These are phyloP conservation scores for Nesogale talazaci DNA, from an alignment of 2,113 vertebrate genomes.

Conservation along the genomic window DNA sequence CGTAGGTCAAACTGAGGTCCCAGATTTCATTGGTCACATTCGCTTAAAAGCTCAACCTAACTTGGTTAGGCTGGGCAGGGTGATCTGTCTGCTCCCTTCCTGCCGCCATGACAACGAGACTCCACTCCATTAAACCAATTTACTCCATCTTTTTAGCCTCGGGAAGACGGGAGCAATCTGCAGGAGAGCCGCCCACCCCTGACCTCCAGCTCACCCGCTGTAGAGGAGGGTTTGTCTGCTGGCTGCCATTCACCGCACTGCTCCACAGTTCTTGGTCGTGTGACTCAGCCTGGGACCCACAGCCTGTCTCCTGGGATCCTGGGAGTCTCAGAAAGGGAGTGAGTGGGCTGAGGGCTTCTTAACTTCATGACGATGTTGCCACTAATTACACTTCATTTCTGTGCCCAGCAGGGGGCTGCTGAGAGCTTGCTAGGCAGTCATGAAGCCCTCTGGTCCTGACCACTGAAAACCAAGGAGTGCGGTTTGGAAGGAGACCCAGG, in stretches of 20 bases:
- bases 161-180: neutral
- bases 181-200: conserved; percentile 18
- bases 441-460: neutral
- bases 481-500: neutral
- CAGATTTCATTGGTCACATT: neutral
- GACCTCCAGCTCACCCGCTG: conserved; percentile 6
- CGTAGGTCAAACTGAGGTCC: neutral
- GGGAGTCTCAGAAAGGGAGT: neutral
- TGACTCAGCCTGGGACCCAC: neutral
- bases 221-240: neutral
- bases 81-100: neutral
- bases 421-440: neutral
- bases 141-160: conserved; percentile 40
- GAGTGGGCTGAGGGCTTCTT: conserved; percentile 20
- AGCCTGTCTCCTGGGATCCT: neutral
- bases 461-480: neutral
- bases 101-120: conserved; percentile 36
- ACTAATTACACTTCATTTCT: conserved; percentile 65
- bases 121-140: conserved; percentile 66
- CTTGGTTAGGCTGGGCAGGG: neutral
- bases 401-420: conserved; percentile 22
- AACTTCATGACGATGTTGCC: neutral
- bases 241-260: neutral
- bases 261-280: neutral
- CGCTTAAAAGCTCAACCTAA: conserved; percentile 9